Base-by-base conservation (phyloP, 2,797 vertebrate species). In the Hyperoplus lanceolatus region DNA sequence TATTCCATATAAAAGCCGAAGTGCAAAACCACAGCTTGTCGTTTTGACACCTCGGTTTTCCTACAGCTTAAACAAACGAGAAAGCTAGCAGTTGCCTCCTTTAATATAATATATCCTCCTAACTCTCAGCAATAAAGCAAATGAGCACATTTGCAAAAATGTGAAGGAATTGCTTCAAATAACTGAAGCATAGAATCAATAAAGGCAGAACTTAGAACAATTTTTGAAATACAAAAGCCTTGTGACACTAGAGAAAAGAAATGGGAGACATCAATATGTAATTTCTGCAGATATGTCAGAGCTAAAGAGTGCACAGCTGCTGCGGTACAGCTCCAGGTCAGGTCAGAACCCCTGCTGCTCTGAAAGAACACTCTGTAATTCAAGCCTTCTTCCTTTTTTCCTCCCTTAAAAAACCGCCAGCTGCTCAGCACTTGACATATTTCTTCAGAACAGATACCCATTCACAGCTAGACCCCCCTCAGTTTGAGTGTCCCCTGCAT, bases 311-410 rank as follows among this genome's bases (percentile, higher is more conserved):
- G 45, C 59, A 69, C 87, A 91, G 85, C 87, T 89, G 83, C 78
- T 70, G 51, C 14, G 59, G 67, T 55, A 18, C 81, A 77, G 67
- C 74, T 21, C 21, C 42, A 69, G 5, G 29, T 29, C 29, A 48
- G 89, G 77, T 87, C 87, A 85, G 54, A n/a, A 39, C 75, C 62
- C 75, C 80, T n/a, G 8, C 73, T 75, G 84, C 64, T 71, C 69
- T 73, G 60, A 62, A 86, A 62, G 66, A 83, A 87, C 76, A 83
- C 77, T 77, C 75, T 85, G 83, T 79, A 75, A 84, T 55, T 71
- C 63, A 67, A 88, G 61, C 46, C 38, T 8, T 67, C 53, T 75
- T 81, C 75, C 62, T 6, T 59, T 70, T 75, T 62, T n/a, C 58
- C 38, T 71, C 43, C 66, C 70, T 71, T 75, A 77, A 70, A 29